Percentiles rank a stretch among this genome's conserved stretches.
These are phyloP conservation scores for Tetranychus truncatus DNA, from an alignment of 2,888 invertebrate genomes.

Conservation along the genomic window DNA sequence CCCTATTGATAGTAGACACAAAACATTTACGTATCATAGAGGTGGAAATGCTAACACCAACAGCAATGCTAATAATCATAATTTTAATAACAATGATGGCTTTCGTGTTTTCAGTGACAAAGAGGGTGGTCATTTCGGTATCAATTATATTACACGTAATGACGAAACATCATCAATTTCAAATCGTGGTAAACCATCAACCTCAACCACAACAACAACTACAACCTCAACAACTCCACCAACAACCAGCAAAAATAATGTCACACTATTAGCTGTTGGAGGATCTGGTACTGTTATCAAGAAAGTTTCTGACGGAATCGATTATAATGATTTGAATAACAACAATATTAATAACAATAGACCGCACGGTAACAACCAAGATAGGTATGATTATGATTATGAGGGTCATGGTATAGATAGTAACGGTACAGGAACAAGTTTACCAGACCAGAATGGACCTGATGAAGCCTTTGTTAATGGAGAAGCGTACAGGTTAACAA, in stretches of 20 bases:
- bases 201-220: neutral
- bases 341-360: neutral
- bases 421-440: slow-evolving; percentile 3
- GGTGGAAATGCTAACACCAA: neutral
- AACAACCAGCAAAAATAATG: neutral
- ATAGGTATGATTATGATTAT: slow-evolving; percentile 6
- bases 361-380: neutral
- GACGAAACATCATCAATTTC: neutral
- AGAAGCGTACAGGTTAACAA: slow-evolving; percentile 24
- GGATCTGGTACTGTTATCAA: slow-evolving; percentile 2
- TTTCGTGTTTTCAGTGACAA: neutral
- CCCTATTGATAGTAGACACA: neutral
- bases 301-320: neutral
- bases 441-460: neutral
- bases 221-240: neutral
- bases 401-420: neutral
- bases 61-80: neutral
- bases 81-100: neutral
- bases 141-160: neutral
- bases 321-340: neutral
- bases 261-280: neutral
- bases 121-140: neutral
- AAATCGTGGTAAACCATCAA: neutral
- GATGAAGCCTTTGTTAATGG: neutral
- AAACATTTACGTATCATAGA: neutral